These are phyloP conservation scores for Malurus melanocephalus DNA, from an alignment of 2,113 vertebrate genomes.

Conservation along the genomic window DNA sequence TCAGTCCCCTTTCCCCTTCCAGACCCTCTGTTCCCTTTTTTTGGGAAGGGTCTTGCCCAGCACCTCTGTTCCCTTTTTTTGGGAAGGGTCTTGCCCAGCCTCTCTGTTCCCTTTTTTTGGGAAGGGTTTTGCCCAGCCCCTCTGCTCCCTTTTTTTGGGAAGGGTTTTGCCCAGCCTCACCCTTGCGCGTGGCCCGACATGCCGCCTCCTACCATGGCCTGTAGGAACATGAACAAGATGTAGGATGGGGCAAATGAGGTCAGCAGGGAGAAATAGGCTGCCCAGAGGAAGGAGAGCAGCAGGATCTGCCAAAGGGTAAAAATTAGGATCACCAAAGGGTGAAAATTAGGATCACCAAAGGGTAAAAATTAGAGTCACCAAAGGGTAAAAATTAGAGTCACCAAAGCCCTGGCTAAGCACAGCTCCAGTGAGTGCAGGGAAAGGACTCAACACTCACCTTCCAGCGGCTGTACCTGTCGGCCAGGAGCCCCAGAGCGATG, in stretches of 20 bases:
- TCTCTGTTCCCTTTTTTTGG: too few relatives aligned
- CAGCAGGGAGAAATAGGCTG: constrained; percentile 90
- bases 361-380: not conserved
- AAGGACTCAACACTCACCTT: constrained; percentile 71
- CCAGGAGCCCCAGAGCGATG: constrained; percentile 82
- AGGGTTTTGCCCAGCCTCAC: constrained; percentile 57
- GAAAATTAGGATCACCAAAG: not conserved
- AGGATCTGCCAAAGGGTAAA: constrained; percentile 75
- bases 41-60: too few relatives aligned
- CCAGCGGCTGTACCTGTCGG: constrained; percentile 90
- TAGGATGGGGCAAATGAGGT: constrained; percentile 91
- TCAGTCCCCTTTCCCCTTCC: not conserved
- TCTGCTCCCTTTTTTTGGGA: accelerated
- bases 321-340: not conserved
- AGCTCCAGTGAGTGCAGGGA: accelerated
- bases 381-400: not conserved
- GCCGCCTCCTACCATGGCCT: constrained; percentile 90
- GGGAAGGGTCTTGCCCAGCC: too few relatives aligned
- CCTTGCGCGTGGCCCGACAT: constrained; percentile 88
- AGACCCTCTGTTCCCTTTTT: not conserved
- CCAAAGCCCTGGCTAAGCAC: not conserved
- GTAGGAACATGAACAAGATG: constrained; percentile 90
- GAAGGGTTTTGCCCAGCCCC: not conserved
- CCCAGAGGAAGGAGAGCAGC: constrained; percentile 87
- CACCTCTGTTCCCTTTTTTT: too few relatives aligned